Evolutionary conservation across 2,797 vertebrate species (phyloP), one percentile per base, ranked within the genome.

Genomic region (Anguilla pacifica): DNA sequence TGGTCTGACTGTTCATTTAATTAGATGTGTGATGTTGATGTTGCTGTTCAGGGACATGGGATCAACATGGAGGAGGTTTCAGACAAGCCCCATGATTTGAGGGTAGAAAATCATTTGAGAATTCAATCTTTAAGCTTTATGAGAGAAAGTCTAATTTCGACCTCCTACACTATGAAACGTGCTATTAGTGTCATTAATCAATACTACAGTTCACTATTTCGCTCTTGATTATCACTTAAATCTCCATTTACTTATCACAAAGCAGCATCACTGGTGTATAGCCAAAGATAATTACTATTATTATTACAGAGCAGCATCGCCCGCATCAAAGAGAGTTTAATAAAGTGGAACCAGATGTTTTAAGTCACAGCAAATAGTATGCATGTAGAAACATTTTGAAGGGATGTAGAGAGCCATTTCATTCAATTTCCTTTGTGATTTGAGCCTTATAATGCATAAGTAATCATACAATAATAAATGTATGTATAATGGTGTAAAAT

Each of bases 381-480:
- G 88, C 90, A 92, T 43, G 93, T 93, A 61, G 17, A 61, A 61
- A 61, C 59, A 61, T 57, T 57, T 92, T 93, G 82, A 89, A 84
- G 89, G 3, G 86, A 49, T 90, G 31, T 90, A 3, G 0, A 89
- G 39, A 43, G 3, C 39, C 39, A 43, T 43, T 43, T 43, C 39
- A 43, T 43, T 43, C 39, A 61, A 61, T 61, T 17, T 17, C 19
- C 59, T 17, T 61, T 3, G 13, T 53, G 53, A 53, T 1, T 9
- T 53, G 53, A 53, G 13, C 53, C 9, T 53, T 53, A 53, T 13
- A 53, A 53, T 0, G 9, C 53, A 53, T 53, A 53, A 53, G 53
- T 1, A 53, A 53, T 53, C 53, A 53, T 53, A 53, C 13, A 53
- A 13, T 53, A 53, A 53, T 53, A 53, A 53, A 43, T 53, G 53